Percentiles rank a stretch among this genome's conserved stretches.
Conservation (phyloP, 2,113 vertebrate genomes). For the Paramormyrops kingsleyae region DNA sequence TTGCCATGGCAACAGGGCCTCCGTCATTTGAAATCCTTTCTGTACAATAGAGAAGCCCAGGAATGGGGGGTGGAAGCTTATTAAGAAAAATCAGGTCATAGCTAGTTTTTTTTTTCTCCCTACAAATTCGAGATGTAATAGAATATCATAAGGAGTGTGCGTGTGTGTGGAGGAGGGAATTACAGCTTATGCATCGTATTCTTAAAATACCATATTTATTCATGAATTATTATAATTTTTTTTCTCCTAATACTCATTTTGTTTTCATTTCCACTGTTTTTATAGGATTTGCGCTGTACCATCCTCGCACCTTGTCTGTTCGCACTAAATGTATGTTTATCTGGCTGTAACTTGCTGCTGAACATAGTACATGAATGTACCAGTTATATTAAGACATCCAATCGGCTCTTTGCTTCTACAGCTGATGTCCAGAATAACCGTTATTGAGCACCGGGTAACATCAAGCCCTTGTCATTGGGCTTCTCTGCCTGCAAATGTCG, state of each 20-base stretch:
- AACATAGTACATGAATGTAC: background rate
- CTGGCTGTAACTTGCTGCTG: background rate
- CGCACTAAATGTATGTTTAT: background rate
- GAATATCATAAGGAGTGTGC: background rate
- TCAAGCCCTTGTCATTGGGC: background rate
- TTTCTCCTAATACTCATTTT: background rate
- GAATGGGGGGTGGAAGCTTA: conserved; percentile 3
- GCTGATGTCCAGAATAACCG: background rate
- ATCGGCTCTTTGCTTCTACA: background rate
- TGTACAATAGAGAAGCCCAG: conserved; percentile 11
- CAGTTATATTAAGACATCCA: background rate
- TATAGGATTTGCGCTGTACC: background rate
- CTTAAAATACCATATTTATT: background rate
- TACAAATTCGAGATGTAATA: background rate
- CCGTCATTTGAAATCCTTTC: conserved; percentile 20
- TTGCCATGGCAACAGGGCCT: conserved; percentile 37
- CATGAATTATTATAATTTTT: background rate
- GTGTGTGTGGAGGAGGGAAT: background rate
- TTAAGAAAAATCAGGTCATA: conserved; percentile 38
- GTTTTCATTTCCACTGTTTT: background rate
- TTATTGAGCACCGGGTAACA: background rate
- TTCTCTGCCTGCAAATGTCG: background rate
- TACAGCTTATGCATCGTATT: background rate
- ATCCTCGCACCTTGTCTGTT: background rate
- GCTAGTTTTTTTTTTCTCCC: conserved; percentile 8